Evolutionary conservation across 2,888 invertebrate genomes (phyloP), one percentile per base, ranked within the genome.

Genomic region (Cheilosia urbana): DNA sequence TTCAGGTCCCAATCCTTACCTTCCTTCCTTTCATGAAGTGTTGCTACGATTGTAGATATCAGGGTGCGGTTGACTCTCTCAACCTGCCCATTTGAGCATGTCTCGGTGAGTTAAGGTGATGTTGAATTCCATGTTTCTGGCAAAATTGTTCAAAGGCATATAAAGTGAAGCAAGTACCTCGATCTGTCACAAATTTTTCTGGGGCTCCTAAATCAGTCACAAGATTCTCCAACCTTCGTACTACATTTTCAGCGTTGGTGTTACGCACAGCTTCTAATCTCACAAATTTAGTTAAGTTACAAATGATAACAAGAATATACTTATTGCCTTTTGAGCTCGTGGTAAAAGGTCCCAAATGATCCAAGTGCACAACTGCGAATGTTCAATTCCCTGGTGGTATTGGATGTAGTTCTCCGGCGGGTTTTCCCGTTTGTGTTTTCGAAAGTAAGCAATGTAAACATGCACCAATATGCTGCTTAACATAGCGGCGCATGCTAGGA

Each of bases 11-110:
- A 49, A 9, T 49, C 49, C 19, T 17, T 47, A 9, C 47, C 47
- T 49, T 19, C 49, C 17, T 11, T 49, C 9, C 17, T 49, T 19
- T 49, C 17, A 7, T 27, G n/a, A 2, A 27, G 30, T 6, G 53
- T 55, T 4, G 30, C 53, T n/a, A 55, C n/a, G n/a, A 30, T 55
- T 51, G 51, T 51, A 51, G 51, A n/a, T 9, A 51, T 21, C 19
- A 51, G 51, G 1, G 55, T 55, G 4, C 55, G n/a, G 11, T 27
- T 55, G 15, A 30, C 30, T n/a, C 17, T 55, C 30, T 30, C 17
- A 15, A 55, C 30, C n/a, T 30, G 27, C 4, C 30, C 27, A 27
- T 55, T 53, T 27, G 7, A 15, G 27, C 27, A 27, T 27, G 53
- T 27, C 53, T 24, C 3, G 53, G 6, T 27, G 27, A 6, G 27